A percentile compares a stretch with the other conserved stretches of the same genome.
Conservation (phyloP, 2,888 invertebrate species). For the Polydrusus cervinus region DNA sequence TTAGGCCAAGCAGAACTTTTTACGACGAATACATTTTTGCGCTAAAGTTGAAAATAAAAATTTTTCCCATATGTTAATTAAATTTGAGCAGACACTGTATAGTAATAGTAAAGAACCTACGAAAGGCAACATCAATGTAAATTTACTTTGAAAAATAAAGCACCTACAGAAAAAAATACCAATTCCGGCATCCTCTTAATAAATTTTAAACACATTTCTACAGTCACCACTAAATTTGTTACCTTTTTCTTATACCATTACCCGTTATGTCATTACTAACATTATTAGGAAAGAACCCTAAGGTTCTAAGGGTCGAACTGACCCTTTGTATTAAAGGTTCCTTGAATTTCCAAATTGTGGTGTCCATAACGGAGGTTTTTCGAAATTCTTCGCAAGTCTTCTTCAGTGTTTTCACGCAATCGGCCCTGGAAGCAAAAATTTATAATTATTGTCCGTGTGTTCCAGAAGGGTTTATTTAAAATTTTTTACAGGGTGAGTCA, state of each 20-base stretch:
- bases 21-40: too few relatives aligned
- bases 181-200: not conserved
- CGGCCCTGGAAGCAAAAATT: slow-evolving; percentile 75
- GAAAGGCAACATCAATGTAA: too few relatives aligned
- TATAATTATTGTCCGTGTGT: not conserved
- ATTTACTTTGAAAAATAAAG: too few relatives aligned
- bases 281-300: slow-evolving; percentile 78
- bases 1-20: too few relatives aligned
- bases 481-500: too few relatives aligned
- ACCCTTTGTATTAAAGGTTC: slow-evolving; percentile 82
- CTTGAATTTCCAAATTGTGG: slow-evolving; percentile 91
- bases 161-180: too few relatives aligned
- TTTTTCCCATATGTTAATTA: too few relatives aligned
- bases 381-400: slow-evolving; percentile 89
- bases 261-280: slow-evolving; percentile 32
- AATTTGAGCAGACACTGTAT: too few relatives aligned
- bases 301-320: slow-evolving; percentile 79
- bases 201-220: not conserved
- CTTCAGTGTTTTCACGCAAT: slow-evolving; percentile 91
- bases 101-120: too few relatives aligned
- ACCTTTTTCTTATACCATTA: slow-evolving; percentile 56
- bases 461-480: too few relatives aligned
- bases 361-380: slow-evolving; percentile 87
- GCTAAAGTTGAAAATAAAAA: too few relatives aligned
- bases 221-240: slow-evolving; percentile 11